Base-by-base conservation (phyloP, 2,113 vertebrate species). In the Megaptera novaeangliae region DNA sequence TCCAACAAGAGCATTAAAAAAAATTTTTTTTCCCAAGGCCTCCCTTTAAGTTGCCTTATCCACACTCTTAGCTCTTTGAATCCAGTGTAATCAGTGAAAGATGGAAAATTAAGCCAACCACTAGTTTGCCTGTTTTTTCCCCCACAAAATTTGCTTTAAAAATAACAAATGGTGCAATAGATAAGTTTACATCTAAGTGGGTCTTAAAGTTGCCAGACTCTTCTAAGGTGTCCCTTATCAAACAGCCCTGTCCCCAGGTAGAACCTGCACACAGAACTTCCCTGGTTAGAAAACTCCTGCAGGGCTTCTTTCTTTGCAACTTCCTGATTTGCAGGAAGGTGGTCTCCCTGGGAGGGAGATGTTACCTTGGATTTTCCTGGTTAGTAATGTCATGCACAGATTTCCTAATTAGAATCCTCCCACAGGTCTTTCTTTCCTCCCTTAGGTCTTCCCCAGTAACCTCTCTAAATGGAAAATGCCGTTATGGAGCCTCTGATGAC, bases 31-130 rank as follows among this genome's bases (percentile, higher is more conserved):
- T 12, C 7, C 18, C 13, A 61, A 66, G 46, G 9, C 27, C 21
- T 88, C 25, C 18, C 15, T 90, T 84, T 55, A 25, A 25, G 5
- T 55, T 11, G 29, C 34, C 10, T 83, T 88, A 15, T 63, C 36
- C 23, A 71, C 63, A 61, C 25, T 97, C 25, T 97, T 95, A 71
- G 88, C 10, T 68, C 34, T 97, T 96, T 75, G 77, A 78, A 91
- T 78, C 44, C 61, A 90, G 44, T 52, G 1, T 13, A 41, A 74
- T 77, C 41, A 74, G 25, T 8, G 5, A 77, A 78, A 93, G 49
- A 52, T 25, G 63, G 69, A 85, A 88, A 94, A 91, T 49, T 46
- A 41, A 34, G 31, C 34, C 59, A 71, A 46, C 5, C 2, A 6
- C 12, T 39, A 86, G 74, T 41, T 92, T 63, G 27, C 25, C 29